Percentiles rank a stretch among this genome's conserved stretches.
These are phyloP conservation scores for Colletes collaris DNA, from an alignment of 2,888 invertebrate genomes.

Conservation along the genomic window DNA sequence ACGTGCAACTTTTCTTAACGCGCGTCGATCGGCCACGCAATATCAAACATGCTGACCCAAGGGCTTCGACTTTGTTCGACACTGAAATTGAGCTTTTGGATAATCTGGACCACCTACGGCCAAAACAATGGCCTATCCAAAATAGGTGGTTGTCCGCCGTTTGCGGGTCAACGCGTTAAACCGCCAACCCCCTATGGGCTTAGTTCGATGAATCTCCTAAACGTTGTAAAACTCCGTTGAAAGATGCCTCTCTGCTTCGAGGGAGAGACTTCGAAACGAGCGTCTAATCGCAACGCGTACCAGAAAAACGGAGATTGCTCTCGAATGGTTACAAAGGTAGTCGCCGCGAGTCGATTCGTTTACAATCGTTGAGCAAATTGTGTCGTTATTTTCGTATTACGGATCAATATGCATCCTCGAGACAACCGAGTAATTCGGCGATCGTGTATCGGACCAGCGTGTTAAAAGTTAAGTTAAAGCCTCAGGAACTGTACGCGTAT, in stretches of 20 bases:
- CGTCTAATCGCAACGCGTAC: background rate
- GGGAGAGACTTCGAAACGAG: background rate
- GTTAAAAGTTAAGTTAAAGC: constrained; percentile 7
- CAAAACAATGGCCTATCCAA: too few relatives aligned
- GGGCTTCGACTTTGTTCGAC: background rate
- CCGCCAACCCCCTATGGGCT: background rate
- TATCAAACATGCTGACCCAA: background rate
- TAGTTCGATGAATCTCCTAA: too few relatives aligned
- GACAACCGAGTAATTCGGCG: background rate
- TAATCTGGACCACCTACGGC: too few relatives aligned
- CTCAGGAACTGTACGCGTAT: constrained; percentile 6
- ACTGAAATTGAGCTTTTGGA: constrained; percentile 15
- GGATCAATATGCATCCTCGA: constrained; percentile 15
- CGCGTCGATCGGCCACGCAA: too few relatives aligned
- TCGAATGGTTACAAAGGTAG: background rate
- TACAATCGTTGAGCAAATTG: constrained; percentile 60
- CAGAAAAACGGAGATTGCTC: background rate
- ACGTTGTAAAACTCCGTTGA: too few relatives aligned
- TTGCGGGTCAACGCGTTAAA: background rate
- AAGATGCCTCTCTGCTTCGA: too few relatives aligned
- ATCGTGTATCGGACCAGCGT: too few relatives aligned
- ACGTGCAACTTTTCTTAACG: too few relatives aligned
- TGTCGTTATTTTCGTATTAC: constrained; percentile 37
- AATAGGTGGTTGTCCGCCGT: background rate
- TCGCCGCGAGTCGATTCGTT: background rate